phyloP scores from a whole-genome alignment of 1,140 invertebrate genomes.

The Lamellibrachia luymesi region DNA sequence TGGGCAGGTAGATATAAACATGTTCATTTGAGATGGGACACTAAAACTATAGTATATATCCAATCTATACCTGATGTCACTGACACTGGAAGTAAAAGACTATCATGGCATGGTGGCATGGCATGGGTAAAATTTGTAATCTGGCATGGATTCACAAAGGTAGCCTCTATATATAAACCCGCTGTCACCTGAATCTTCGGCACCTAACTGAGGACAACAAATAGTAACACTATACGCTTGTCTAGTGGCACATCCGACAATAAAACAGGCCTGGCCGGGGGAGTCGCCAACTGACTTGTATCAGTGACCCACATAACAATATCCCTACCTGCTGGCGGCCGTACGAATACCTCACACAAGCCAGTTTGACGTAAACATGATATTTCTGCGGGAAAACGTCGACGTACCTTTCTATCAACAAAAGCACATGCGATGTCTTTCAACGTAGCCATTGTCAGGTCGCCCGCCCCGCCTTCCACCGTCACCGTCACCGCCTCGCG shows the following conservation, averaged over 20 bases:
- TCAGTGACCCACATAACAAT: not conserved
- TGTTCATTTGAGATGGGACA: too few relatives aligned
- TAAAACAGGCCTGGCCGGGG: not conserved
- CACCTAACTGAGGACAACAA: not conserved
- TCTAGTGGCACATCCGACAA: not conserved
- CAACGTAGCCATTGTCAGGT: slow-evolving; percentile 82
- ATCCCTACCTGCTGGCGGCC: not conserved
- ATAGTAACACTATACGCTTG: not conserved
- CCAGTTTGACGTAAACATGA: not conserved
- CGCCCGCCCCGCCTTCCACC: slow-evolving; percentile 47
- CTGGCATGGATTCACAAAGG: not conserved
- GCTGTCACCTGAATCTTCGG: not conserved
- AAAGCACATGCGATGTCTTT: slow-evolving; percentile 94
- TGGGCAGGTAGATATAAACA: not conserved
- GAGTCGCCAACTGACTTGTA: not conserved
- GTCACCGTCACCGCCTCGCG: slow-evolving; percentile 85
- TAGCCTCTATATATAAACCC: not conserved
- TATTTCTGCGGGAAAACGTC: not conserved
- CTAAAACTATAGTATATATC: too few relatives aligned
- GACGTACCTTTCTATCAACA: slow-evolving; percentile 82
- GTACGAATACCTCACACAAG: not conserved
- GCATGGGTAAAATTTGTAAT: not conserved
- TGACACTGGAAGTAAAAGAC: too few relatives aligned
- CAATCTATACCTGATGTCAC: too few relatives aligned
- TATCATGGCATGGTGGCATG: too few relatives aligned